A percentile compares a stretch with the other conserved stretches of the same genome.
Conservation (phyloP, 2,888 invertebrate species). For the Nezara viridula region DNA sequence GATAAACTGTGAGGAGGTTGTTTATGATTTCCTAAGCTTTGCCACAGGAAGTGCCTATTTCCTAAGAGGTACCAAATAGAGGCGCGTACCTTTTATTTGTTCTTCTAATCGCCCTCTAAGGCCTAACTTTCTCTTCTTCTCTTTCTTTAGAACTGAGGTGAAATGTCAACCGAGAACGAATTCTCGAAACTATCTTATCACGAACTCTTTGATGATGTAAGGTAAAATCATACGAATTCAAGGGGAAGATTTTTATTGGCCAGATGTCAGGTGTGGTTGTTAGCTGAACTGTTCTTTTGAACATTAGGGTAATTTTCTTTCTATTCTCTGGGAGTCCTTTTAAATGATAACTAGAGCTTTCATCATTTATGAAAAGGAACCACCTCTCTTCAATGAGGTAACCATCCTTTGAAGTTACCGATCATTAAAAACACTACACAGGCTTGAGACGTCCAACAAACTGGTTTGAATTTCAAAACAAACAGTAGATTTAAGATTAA, state of each 20-base stretch:
- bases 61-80: constrained; percentile 5
- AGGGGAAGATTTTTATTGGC: not conserved
- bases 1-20: too few relatives aligned
- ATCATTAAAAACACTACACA: not conserved
- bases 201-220: not conserved
- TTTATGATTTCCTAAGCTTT: too few relatives aligned
- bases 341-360: not conserved
- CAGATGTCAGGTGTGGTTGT: not conserved
- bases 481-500: too few relatives aligned
- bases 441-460: too few relatives aligned
- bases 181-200: not conserved
- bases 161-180: not conserved
- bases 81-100: constrained; percentile 12
- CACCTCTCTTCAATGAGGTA: not conserved
- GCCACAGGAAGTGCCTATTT: not conserved
- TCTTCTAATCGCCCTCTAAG: not conserved
- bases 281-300: not conserved
- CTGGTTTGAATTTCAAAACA: too few relatives aligned
- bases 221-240: not conserved
- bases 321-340: not conserved
- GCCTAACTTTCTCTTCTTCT: not conserved
- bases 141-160: not conserved
- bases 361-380: not conserved
- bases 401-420: not conserved
- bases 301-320: not conserved